These are phyloP conservation scores for Brachyhypopomus gauderio DNA, from an alignment of 2,113 vertebrate species.

Conservation along the genomic window DNA sequence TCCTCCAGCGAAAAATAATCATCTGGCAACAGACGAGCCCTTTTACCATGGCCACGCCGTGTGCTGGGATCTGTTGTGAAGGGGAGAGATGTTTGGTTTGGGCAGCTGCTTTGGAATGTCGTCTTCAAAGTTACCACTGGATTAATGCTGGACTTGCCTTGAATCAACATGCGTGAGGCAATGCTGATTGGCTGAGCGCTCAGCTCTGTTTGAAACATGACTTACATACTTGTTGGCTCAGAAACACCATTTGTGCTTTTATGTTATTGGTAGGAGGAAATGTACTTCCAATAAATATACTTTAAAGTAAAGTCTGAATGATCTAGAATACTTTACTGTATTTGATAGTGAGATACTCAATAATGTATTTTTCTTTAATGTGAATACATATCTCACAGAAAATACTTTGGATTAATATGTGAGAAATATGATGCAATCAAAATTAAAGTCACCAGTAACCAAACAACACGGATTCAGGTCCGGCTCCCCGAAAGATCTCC, in stretches of 20 bases:
- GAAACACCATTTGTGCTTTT: not conserved
- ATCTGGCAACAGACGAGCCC: conserved; percentile 2
- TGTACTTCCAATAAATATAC: not conserved
- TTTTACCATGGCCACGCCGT: not conserved
- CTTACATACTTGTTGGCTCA: not conserved
- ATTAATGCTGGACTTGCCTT: conserved; percentile 6
- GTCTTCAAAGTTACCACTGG: not conserved
- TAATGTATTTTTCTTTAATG: not conserved
- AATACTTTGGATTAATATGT: conserved; percentile 11
- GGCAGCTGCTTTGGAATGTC: not conserved
- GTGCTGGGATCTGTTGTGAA: not conserved
- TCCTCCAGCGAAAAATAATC: conserved; percentile 54
- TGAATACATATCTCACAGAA: not conserved
- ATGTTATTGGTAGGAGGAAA: too few relatives aligned
- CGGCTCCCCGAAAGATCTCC: not conserved
- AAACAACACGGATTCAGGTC: too few relatives aligned
- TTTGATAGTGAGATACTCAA: not conserved
- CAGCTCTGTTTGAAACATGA: not conserved
- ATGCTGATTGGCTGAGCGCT: not conserved
- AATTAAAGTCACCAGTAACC: not conserved
- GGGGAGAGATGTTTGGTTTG: not conserved
- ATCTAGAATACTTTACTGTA: not conserved
- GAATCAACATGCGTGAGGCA: not conserved
- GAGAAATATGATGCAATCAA: not conserved
- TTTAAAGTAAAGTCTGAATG: not conserved